phyloP scores from a whole-genome alignment of 1,140 invertebrate species.

The Lucilia sericata region DNA sequence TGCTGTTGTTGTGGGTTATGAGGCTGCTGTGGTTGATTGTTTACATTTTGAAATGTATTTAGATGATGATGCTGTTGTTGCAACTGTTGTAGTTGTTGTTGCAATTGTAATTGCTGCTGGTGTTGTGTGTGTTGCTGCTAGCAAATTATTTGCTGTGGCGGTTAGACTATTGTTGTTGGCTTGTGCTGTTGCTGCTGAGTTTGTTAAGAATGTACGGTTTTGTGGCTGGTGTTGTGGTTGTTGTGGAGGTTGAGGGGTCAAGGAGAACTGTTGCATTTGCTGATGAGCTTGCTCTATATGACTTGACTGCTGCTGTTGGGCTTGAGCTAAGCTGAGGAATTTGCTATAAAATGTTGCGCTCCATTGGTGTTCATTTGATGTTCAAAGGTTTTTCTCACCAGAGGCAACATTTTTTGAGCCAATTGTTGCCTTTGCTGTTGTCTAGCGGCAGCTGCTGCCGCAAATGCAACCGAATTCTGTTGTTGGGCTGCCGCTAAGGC shows the following conservation, averaged over 20 bases:
- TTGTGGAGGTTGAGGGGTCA: constrained; percentile 50
- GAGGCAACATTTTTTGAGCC: constrained; percentile 32
- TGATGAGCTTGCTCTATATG: constrained; percentile 47
- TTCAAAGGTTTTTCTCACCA: constrained; percentile 51
- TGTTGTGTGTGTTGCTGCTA: constrained; percentile 56
- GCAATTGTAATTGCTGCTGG: constrained; percentile 60
- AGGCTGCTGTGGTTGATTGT: constrained; percentile 43
- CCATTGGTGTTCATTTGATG: constrained; percentile 51
- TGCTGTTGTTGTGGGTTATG: neutral
- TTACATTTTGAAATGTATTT: constrained; percentile 52
- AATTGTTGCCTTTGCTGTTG: constrained; percentile 61
- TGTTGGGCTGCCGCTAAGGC: constrained; percentile 48
- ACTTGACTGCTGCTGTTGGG: neutral
- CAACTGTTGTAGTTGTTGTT: constrained; percentile 50
- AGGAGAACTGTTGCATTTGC: constrained; percentile 47
- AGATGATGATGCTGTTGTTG: constrained; percentile 52
- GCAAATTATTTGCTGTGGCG: constrained; percentile 53
- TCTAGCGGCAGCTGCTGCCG: constrained; percentile 48
- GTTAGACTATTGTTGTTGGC: constrained; percentile 52
- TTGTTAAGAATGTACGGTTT: constrained; percentile 54
- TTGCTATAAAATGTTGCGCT: constrained; percentile 55
- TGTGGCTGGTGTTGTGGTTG: constrained; percentile 30
- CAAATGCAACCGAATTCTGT: constrained; percentile 51
- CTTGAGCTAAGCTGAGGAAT: constrained; percentile 46
- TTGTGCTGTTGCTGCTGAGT: constrained; percentile 49